Base-by-base conservation (phyloP, 2,888 invertebrate genomes). In the Diloba caeruleocephala region DNA sequence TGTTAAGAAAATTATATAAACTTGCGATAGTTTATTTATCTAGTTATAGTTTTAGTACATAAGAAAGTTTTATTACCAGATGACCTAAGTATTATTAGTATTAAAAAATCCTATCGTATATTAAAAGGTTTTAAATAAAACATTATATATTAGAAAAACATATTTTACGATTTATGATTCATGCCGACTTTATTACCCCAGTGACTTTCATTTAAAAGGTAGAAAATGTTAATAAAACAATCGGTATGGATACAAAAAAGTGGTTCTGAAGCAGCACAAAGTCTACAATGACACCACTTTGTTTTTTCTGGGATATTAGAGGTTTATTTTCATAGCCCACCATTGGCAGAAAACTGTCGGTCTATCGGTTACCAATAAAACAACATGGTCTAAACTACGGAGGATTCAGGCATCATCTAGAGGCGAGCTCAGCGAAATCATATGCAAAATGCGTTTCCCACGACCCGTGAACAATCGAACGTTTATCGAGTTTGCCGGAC, bases 391-490 rank as follows among this genome's bases (percentile, higher is more conserved):
- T 57, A 57, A 63, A 70, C 59, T 67, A 75, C 50, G 58, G 46
- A 53, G 49, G 34, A 58, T 46, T 52, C 36, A 52, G 51, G 54
- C 45, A 66, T 73, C 58, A 60, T 62, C 31, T 66, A 69, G 54
- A 43, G 42, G 54, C 60, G 51, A 41, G 70, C 69, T 72, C 74
- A 66, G 71, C 72, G 62, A 83, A 88, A 88, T 87, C 80, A 82
- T 87, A 88, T 88, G 87, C 87, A 87, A 88, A 87, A 76, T 79
- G 69, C 74, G 75, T 63, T 88, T 88, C 88, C 85, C 87, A 88
- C 87, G 86, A 79, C 80, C 78, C 74, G 51, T 66, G 68, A 74
- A 83, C 84, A 83, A 87, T 85, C 78, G 78, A 75, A 74, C 83
- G 83, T 81, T 87, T 86, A 86, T 85, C 84, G 85, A 80, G 69